Conservation (phyloP, 2,888 invertebrate genomes). For the Hirtodrosophila trivittata region DNA sequence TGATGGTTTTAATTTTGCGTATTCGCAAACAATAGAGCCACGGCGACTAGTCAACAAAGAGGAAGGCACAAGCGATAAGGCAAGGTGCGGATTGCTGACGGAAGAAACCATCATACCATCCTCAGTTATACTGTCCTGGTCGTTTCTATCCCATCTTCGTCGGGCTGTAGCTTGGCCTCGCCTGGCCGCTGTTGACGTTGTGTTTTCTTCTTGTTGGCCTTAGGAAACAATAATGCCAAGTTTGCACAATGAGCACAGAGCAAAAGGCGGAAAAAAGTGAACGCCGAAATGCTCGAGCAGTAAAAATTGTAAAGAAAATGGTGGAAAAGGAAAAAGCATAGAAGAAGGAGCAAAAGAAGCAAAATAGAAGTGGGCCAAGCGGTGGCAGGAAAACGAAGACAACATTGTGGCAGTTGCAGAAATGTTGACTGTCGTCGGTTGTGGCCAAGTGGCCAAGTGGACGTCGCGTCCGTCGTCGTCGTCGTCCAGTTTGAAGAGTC, state of each 20-base stretch:
- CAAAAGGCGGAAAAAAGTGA: slow-evolving; percentile 38
- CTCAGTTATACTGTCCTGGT: background rate
- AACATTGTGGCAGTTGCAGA: slow-evolving; percentile 79
- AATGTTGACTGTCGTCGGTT: slow-evolving; percentile 73
- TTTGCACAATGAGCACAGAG: slow-evolving; percentile 75
- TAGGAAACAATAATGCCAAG: slow-evolving; percentile 81
- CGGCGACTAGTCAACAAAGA: slow-evolving; percentile 71
- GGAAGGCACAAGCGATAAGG: slow-evolving; percentile 52
- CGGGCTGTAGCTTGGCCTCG: slow-evolving; percentile 33
- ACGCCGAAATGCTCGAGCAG: slow-evolving; percentile 64
- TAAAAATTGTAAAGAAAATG: slow-evolving; percentile 72
- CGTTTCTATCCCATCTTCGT: slow-evolving; percentile 22
- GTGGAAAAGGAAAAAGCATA: slow-evolving; percentile 41
- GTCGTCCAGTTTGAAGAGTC: slow-evolving; percentile 55
- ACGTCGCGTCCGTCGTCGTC: slow-evolving; percentile 31
- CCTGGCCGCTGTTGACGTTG: slow-evolving; percentile 66
- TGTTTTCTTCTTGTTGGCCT: slow-evolving; percentile 73
- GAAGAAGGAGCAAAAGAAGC: slow-evolving; percentile 16
- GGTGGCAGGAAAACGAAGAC: slow-evolving; percentile 58
- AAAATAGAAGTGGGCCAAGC: slow-evolving; percentile 60
- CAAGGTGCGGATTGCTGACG: slow-evolving; percentile 46
- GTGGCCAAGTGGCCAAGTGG: slow-evolving; percentile 53
- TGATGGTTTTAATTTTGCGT: slow-evolving; percentile 70
- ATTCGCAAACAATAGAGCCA: slow-evolving; percentile 71
- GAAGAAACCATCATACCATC: slow-evolving; percentile 6